Conservation (phyloP, 2,888 invertebrate genomes). For the Cephus pulcher region DNA sequence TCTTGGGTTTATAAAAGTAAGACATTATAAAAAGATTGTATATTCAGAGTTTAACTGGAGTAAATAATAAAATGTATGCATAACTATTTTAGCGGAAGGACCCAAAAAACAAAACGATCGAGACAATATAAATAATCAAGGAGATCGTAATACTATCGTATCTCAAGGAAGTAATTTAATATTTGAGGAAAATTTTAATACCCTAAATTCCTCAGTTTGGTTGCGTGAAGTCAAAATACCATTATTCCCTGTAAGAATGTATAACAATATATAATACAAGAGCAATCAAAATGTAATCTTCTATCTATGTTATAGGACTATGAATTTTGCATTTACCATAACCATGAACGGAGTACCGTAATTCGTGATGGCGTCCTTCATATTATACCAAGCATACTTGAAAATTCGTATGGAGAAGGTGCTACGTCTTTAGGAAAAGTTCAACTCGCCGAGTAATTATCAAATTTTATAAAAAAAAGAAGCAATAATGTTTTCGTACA, state of each 20-base stretch:
- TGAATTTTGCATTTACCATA: constrained; percentile 59
- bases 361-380: constrained; percentile 44
- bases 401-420: constrained; percentile 50
- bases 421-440: constrained; percentile 43
- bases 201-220: constrained; percentile 42
- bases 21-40: background rate
- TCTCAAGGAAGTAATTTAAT: constrained; percentile 69
- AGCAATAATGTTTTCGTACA: background rate
- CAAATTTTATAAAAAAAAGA: background rate
- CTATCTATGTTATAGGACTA: constrained; percentile 49
- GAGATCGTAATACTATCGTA: constrained; percentile 25
- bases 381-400: constrained; percentile 50
- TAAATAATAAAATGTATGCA: background rate
- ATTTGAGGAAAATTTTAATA: constrained; percentile 74
- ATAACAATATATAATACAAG: background rate
- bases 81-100: constrained; percentile 15
- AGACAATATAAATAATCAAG: background rate
- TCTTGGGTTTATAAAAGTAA: background rate
- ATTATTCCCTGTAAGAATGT: constrained; percentile 45
- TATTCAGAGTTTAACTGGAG: background rate
- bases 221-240: constrained; percentile 48
- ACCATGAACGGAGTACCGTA: constrained; percentile 38
- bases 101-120: background rate
- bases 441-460: constrained; percentile 47
- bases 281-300: background rate